phyloP scores from a whole-genome alignment of 2,888 invertebrate species.

The Dioctria rufipes region DNA sequence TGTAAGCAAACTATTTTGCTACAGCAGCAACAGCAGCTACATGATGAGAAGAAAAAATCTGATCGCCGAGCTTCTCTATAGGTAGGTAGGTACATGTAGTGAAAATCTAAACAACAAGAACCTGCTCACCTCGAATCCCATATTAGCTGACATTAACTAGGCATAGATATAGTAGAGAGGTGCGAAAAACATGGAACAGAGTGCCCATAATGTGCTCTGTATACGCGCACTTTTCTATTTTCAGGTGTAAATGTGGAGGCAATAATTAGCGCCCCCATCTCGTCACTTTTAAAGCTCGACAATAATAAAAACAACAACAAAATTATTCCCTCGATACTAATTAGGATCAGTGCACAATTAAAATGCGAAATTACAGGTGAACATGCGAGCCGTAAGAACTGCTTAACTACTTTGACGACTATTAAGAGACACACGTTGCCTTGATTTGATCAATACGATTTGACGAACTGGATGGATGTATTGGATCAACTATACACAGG shows the following conservation, averaged over 20 bases:
- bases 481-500: neutral
- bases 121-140: slow-evolving; percentile 38
- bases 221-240: neutral
- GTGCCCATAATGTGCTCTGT: neutral
- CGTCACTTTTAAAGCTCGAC: too few relatives aligned
- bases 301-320: neutral
- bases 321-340: slow-evolving; percentile 9
- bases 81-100: neutral
- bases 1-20: neutral
- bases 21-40: neutral
- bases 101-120: slow-evolving; percentile 45
- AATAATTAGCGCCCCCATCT: slow-evolving; percentile 28
- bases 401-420: too few relatives aligned
- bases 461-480: neutral
- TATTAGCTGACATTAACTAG: slow-evolving; percentile 15
- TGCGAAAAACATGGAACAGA: slow-evolving; percentile 3
- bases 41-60: neutral
- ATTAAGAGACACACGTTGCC: neutral
- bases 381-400: slow-evolving; percentile 19
- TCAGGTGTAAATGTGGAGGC: slow-evolving; percentile 25
- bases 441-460: neutral
- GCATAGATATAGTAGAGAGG: neutral
- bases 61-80: neutral
- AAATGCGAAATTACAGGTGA: slow-evolving; percentile 6
- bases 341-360: slow-evolving; percentile 27